These are phyloP conservation scores for Ammodytes dubius DNA, from an alignment of 2,113 vertebrate genomes.

Conservation along the genomic window DNA sequence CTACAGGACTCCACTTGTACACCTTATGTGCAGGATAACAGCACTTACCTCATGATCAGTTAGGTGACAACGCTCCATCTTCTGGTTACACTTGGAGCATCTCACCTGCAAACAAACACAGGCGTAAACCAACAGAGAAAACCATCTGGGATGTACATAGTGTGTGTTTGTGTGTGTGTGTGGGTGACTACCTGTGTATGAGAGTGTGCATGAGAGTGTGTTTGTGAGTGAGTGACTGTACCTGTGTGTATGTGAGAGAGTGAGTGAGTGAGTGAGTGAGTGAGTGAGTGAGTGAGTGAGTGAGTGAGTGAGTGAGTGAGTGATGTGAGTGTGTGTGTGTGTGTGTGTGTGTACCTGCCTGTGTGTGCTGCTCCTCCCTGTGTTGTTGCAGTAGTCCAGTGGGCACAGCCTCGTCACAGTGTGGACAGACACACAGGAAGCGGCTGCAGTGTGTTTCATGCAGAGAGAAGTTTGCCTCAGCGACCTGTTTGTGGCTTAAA, in stretches of 20 bases:
- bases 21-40: not conserved
- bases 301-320: not conserved
- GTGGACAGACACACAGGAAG: conserved; percentile 83
- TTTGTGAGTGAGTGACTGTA: conserved; percentile 58
- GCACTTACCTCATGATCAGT: conserved; percentile 77
- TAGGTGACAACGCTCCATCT: conserved; percentile 73
- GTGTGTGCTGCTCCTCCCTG: conserved; percentile 73
- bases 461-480: conserved; percentile 82
- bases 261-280: conserved; percentile 44
- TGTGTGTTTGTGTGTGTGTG: not conserved
- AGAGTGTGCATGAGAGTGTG: not conserved
- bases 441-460: conserved; percentile 87
- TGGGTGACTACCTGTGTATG: not conserved
- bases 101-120: conserved; percentile 68
- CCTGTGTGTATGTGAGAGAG: conserved; percentile 73
- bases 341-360: conserved; percentile 78
- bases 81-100: conserved; percentile 76
- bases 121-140: not conserved
- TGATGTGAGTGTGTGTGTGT: conserved; percentile 60
- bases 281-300: not conserved
- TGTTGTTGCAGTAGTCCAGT: conserved; percentile 80
- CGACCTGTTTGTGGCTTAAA: conserved; percentile 83
- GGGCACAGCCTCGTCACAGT: conserved; percentile 81
- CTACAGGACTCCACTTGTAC: not conserved
- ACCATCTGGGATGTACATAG: not conserved